Evolutionary conservation across 2,797 vertebrate genomes (phyloP), one percentile per base, ranked within the genome.

Genomic region (Artibeus lituratus): DNA sequence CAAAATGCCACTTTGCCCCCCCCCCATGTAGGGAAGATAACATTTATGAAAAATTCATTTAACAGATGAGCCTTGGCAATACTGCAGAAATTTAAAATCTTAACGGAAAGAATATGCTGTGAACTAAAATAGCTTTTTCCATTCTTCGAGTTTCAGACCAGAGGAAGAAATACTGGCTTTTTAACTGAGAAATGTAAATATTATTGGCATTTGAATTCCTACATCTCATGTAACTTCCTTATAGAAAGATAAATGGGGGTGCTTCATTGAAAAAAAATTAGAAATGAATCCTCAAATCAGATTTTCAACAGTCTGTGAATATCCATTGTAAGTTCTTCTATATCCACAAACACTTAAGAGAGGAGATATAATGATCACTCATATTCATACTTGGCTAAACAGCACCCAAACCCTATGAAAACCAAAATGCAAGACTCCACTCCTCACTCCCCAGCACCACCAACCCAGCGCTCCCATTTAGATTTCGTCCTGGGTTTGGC

Each of bases 31-130:
- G 44, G 15, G 77, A 21, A 81, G 57, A 78, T 89, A 88, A 44
- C 37, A 73, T 93, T 95, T 93, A 72, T 73, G 37, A 89, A 92
- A 88, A 94, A 57, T 84, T 21, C 42, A 93, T 81, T 84, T 59
- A 59, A 81, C 24, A 16, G 37, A 93, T 69, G 39, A 42, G 35
- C 6, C 19, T 59, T 89, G 47, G n/a, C 22, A 21, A 32, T 49
- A 37, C 42, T 32, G 14, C 18, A 86, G 29, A 85, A 57, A 18
- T 87, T 87, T 44, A 90, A 83, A 78, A 89, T 47, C 55, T 42
- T 94, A 82, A 51, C 59, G 42, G 78, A 88, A 88, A 87, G 12
- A 85, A 89, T 72, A 83, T 70, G 24, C 15, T 55, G 32, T 76
- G 26, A 57, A 91, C 32, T 42, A 59, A 90, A 83, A 81, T 42